phyloP scores from a whole-genome alignment of 1,140 invertebrate species.

The Bacillus rossius region DNA sequence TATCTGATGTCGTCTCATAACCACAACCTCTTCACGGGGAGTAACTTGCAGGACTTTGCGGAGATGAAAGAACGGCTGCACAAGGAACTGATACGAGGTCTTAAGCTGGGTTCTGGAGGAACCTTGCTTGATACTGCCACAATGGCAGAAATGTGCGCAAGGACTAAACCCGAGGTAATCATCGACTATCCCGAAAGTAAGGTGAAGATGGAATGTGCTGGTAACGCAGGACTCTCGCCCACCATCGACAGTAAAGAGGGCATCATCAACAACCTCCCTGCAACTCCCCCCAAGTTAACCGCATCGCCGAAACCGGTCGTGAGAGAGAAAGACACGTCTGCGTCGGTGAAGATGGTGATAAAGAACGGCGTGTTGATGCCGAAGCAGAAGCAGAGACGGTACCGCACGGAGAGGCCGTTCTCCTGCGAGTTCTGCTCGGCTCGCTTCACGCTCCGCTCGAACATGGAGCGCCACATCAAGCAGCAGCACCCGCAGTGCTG shows the following conservation, averaged over 20 bases:
- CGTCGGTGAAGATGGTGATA: conserved; percentile 79
- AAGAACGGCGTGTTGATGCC: conserved; percentile 85
- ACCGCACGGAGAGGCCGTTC: conserved; percentile 86
- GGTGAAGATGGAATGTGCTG: too few species aligned
- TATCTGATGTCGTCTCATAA: conserved; percentile 51
- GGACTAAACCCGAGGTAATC: neutral
- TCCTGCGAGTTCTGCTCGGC: conserved; percentile 84
- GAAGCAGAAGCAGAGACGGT: conserved; percentile 84
- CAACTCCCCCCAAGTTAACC: neutral
- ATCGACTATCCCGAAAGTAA: neutral
- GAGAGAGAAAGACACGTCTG: neutral
- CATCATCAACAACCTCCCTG: too few species aligned
- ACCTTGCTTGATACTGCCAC: conserved; percentile 45
- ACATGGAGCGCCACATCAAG: conserved; percentile 92
- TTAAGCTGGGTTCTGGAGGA: conserved; percentile 58
- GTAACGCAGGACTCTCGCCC: too few species aligned
- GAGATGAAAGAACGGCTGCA: conserved; percentile 59
- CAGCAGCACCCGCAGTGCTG: conserved; percentile 88
- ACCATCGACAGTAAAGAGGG: too few species aligned
- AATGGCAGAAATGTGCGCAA: conserved; percentile 27
- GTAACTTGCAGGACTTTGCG: conserved; percentile 45
- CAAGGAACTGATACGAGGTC: conserved; percentile 56
- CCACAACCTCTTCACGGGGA: conserved; percentile 31
- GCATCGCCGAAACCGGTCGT: neutral
- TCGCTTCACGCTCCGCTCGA: conserved; percentile 81